These are phyloP conservation scores for Artibeus jamaicensis DNA, from an alignment of 2,797 vertebrate species.

Conservation along the genomic window DNA sequence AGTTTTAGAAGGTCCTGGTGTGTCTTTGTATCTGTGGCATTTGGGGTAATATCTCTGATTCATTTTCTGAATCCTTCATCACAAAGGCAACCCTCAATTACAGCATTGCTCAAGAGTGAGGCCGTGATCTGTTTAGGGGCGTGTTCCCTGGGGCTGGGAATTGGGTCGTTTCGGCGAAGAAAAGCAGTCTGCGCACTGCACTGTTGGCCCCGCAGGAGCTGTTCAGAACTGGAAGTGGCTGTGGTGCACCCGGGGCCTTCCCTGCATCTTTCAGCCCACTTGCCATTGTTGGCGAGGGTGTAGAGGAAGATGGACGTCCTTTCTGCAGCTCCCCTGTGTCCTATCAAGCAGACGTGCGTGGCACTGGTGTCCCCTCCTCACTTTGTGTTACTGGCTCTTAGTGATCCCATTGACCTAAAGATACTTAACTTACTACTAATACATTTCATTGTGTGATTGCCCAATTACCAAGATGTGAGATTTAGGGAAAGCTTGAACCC, in stretches of 20 bases:
- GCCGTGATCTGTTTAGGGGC: neutral
- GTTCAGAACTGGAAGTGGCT: neutral
- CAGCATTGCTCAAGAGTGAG: neutral
- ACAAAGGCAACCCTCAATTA: neutral
- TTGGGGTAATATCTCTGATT: neutral
- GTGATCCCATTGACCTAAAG: neutral
- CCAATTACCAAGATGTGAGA: neutral
- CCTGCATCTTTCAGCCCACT: neutral
- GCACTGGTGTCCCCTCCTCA: neutral
- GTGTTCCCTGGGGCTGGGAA: neutral
- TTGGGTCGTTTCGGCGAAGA: neutral
- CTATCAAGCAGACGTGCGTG: neutral
- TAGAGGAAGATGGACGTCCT: neutral
- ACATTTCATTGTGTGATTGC: neutral
- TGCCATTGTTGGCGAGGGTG: neutral
- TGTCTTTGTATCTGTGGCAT: neutral
- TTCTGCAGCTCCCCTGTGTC: neutral
- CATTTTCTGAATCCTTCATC: conserved; percentile 21
- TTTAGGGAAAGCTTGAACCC: neutral
- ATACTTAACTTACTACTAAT: neutral
- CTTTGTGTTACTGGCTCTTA: neutral
- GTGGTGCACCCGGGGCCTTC: neutral
- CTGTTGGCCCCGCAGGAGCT: neutral
- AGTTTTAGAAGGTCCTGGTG: neutral
- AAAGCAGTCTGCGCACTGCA: neutral